Evolutionary conservation across 2,888 invertebrate species (phyloP).

Genomic region (Pollenia labialis): DNA sequence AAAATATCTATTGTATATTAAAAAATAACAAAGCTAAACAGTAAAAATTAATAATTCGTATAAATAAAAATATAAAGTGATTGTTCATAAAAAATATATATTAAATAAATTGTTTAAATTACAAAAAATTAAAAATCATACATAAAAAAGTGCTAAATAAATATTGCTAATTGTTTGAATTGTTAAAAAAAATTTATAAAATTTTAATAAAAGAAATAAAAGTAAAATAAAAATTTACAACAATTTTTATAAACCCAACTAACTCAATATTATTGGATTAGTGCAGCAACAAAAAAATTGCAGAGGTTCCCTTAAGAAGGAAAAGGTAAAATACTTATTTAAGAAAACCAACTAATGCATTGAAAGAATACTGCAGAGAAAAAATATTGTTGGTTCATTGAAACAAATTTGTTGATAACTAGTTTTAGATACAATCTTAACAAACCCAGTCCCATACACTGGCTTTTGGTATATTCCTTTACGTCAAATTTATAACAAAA

Average conservation of each 20-base stretch:
- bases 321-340: no score
- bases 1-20: not conserved
- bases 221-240: not conserved
- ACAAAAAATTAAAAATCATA: conserved; percentile 1
- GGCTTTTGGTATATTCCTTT: no score
- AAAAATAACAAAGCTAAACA: not conserved
- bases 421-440: no score
- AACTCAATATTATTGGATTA: not conserved
- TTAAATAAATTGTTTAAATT: conserved; percentile 25
- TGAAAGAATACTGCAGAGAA: no score
- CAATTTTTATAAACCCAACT: not conserved
- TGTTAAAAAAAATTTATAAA: not conserved
- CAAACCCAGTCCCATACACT: no score
- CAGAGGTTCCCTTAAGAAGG: no score
- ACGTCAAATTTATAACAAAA: no score
- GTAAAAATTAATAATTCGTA: not conserved
- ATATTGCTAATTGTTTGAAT: not conserved
- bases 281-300: not conserved
- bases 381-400: no score
- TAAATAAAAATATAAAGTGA: not conserved
- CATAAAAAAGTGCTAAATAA: conserved; percentile 11
- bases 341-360: no score
- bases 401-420: no score
- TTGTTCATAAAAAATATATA: not conserved
- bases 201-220: not conserved